Evolutionary conservation across 2,888 invertebrate genomes (phyloP), one percentile per base, ranked within the genome.

Genomic region (Lithophane socia): DNA sequence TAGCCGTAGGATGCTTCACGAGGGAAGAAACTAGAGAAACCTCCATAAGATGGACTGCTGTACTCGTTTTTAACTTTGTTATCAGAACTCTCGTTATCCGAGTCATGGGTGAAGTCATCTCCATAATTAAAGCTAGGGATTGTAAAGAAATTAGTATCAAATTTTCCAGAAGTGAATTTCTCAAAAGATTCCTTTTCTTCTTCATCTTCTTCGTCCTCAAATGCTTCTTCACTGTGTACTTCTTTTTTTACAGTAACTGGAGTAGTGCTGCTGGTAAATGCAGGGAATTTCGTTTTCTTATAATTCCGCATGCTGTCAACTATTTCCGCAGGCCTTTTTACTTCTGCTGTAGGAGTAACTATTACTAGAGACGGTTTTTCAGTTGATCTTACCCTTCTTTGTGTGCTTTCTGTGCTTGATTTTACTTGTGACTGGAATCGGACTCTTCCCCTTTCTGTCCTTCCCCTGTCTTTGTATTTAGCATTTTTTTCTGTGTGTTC

Each of bases 161-260:
- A 97, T 85, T 97, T 97, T 52, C 94, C 93, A 18, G 97, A 96
- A 58, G 96, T 94, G 79, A 95, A 97, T 89, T 97, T 97, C 79
- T 95, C 94, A 83, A 92, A 93, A 3, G 92, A 92, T 68, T 93
- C 92, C 58, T 88, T 91, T 52, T 94, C 94, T 73, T 94, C 94
- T 37, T 94, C 93, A 18, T 94, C 92, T 52, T 93, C 92, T 13
- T 92, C 92, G 3, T 93, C 92, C 24, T 94, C 93, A 60, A 92
- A 93, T 80, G 93, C 91, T 82, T 93, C 93, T 74, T 90, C 87
- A 69, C 89, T 92, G 52, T 90, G 83, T 65, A 87, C 86, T 83
- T 92, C 90, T 70, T 88, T 79, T 73, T 83, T 90, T 18, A 89
- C 79, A 79, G 91, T 82, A 44, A 90, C 82, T 64, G 93, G 90